Conservation (phyloP, 2,113 vertebrate species). For the Malurus alboscapulatus region DNA sequence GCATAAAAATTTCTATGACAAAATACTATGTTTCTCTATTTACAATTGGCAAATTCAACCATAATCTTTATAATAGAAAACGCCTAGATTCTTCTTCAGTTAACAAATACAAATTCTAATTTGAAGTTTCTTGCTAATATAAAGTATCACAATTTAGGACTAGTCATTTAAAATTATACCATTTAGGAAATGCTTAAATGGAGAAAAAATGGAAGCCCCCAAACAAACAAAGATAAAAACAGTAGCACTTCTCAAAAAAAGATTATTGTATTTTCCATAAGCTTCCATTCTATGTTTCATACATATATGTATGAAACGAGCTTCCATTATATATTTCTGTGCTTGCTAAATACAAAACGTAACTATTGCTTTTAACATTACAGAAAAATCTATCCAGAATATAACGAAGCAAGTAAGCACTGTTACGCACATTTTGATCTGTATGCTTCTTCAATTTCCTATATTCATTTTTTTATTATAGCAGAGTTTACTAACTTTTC, state of each 20-base stretch:
- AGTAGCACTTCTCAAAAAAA: not conserved
- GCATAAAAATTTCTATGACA: not conserved
- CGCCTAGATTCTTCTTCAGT: not conserved
- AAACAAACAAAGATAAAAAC: not conserved
- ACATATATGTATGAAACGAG: not conserved
- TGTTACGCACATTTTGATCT: not conserved
- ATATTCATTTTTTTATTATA: not conserved
- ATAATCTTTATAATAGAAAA: not conserved
- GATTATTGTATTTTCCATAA: no score
- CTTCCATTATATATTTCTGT: not conserved
- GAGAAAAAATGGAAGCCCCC: not conserved
- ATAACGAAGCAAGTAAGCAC: not conserved
- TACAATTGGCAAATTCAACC: not conserved
- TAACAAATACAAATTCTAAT: not conserved
- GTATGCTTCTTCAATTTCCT: not conserved
- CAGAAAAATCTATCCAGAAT: not conserved
- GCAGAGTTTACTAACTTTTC: not conserved
- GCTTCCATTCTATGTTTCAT: not conserved
- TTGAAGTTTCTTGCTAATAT: not conserved
- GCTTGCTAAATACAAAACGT: not conserved
- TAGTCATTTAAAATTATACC: not conserved
- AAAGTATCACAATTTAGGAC: not conserved
- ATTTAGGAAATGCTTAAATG: not conserved
- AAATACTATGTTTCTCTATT: not conserved
- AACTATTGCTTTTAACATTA: not conserved